Percentiles rank a stretch among this genome's conserved stretches.
Conservation (phyloP, 2,113 vertebrate species). For the Cyanoramphus novaezelandiae region DNA sequence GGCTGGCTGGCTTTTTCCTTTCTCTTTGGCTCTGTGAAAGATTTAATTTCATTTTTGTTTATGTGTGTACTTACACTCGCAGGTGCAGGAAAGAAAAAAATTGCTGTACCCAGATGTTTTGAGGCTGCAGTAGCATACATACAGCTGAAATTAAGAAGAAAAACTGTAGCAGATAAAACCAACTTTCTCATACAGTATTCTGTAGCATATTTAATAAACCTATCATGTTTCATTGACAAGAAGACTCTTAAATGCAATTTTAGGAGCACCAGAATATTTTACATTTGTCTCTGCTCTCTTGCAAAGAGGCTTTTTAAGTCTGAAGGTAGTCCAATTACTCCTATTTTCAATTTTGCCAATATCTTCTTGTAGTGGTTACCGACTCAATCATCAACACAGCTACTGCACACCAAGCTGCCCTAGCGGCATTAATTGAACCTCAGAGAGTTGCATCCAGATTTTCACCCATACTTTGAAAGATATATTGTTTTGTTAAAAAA, state of each 20-base stretch:
- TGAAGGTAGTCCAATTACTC: not conserved
- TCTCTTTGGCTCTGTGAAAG: constrained; percentile 68
- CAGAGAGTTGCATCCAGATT: constrained; percentile 21
- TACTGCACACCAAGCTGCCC: not conserved
- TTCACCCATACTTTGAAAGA: constrained; percentile 2
- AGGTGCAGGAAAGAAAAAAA: constrained; percentile 79
- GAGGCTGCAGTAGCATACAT: constrained; percentile 64
- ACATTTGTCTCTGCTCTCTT: constrained; percentile 27
- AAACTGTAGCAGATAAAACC: constrained; percentile 54
- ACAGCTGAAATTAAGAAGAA: constrained; percentile 72
- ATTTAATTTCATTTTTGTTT: constrained; percentile 83
- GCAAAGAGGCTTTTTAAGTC: constrained; percentile 5
- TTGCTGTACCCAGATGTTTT: constrained; percentile 77
- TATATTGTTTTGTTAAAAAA: not conserved
- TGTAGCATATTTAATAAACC: constrained; percentile 59
- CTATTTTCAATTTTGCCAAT: constrained; percentile 3
- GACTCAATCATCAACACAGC: not conserved
- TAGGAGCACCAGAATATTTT: constrained; percentile 16
- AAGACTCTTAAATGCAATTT: constrained; percentile 33
- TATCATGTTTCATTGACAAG: constrained; percentile 38
- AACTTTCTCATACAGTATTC: constrained; percentile 28
- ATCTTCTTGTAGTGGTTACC: not conserved
- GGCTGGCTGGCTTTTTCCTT: constrained; percentile 63
- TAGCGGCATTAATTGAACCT: constrained; percentile 18
- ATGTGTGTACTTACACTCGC: constrained; percentile 76